A percentile compares a stretch with the other conserved stretches of the same genome.
These are phyloP conservation scores for Drusus annulatus DNA, from an alignment of 1,140 invertebrate species.

Conservation along the genomic window DNA sequence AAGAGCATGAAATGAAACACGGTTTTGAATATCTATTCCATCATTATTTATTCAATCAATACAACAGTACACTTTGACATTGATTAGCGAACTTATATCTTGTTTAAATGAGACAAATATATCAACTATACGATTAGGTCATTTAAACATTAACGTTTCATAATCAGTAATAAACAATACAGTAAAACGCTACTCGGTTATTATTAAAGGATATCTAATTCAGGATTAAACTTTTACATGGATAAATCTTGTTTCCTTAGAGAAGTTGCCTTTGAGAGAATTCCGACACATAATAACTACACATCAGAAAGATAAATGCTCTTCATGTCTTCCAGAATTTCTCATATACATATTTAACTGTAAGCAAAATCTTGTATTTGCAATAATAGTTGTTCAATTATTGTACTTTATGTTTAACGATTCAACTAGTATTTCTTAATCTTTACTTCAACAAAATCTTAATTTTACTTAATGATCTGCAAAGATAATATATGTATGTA, in stretches of 20 bases:
- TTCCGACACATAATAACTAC: not conserved
- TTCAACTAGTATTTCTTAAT: slow-evolving; percentile 7
- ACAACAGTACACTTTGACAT: slow-evolving; percentile 59
- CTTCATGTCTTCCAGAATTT: not conserved
- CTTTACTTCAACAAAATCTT: slow-evolving; percentile 17
- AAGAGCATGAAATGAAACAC: not conserved
- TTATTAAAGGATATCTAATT: slow-evolving; percentile 7
- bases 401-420: slow-evolving; percentile 11
- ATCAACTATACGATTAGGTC: slow-evolving; percentile 53
- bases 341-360: not conserved
- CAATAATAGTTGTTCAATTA: not conserved
- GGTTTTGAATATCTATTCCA: slow-evolving; percentile 49
- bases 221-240: slow-evolving; percentile 32
- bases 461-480: slow-evolving; percentile 9
- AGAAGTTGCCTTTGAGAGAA: slow-evolving; percentile 9
- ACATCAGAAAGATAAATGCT: not conserved
- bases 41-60: slow-evolving; percentile 58
- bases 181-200: slow-evolving; percentile 39
- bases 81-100: slow-evolving; percentile 50
- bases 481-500: slow-evolving; percentile 1
- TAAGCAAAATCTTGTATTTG: slow-evolving; percentile 10
- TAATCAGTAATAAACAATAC: slow-evolving; percentile 42
- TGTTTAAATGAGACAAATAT: slow-evolving; percentile 56
- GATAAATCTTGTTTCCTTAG: slow-evolving; percentile 33
- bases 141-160: slow-evolving; percentile 46